Conservation (phyloP, 2,113 vertebrate species). For the Nicator chloris region DNA sequence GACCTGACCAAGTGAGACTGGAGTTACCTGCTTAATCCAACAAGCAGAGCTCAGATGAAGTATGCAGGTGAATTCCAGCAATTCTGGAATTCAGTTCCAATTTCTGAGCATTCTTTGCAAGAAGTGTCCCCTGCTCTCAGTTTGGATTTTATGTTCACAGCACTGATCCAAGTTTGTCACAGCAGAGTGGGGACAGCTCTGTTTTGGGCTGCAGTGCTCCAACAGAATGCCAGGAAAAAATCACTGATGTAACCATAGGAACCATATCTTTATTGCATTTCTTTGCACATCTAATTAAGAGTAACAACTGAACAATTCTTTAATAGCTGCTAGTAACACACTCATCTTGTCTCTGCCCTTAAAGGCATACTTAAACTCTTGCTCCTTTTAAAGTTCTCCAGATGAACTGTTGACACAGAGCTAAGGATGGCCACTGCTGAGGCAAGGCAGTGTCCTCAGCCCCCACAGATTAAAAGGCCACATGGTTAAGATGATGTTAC, state of each 20-base stretch:
- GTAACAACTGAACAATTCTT: neutral
- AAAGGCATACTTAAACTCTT: neutral
- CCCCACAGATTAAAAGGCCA: neutral
- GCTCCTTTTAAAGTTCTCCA: neutral
- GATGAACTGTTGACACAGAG: neutral
- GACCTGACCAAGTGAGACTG: neutral
- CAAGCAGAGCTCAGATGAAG: neutral
- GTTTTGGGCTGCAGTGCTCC: neutral
- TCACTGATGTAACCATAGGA: neutral
- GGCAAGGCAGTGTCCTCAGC: neutral
- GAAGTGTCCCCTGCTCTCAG: neutral
- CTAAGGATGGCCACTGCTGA: neutral
- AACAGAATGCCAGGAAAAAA: neutral
- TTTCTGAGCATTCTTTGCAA: neutral
- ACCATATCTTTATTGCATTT: neutral
- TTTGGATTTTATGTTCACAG: neutral
- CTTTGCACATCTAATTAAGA: neutral
- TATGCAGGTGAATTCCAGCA: neutral
- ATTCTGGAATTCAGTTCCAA: neutral
- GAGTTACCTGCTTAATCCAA: neutral
- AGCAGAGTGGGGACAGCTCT: neutral
- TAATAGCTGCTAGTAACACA: neutral
- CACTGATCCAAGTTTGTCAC: neutral
- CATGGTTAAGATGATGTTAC: neutral
- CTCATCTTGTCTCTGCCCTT: neutral